Percentiles rank a stretch among this genome's conserved stretches.
Evolutionary conservation across 2,797 vertebrate species (phyloP).

Genomic region (Bryconaethiops microstoma): DNA sequence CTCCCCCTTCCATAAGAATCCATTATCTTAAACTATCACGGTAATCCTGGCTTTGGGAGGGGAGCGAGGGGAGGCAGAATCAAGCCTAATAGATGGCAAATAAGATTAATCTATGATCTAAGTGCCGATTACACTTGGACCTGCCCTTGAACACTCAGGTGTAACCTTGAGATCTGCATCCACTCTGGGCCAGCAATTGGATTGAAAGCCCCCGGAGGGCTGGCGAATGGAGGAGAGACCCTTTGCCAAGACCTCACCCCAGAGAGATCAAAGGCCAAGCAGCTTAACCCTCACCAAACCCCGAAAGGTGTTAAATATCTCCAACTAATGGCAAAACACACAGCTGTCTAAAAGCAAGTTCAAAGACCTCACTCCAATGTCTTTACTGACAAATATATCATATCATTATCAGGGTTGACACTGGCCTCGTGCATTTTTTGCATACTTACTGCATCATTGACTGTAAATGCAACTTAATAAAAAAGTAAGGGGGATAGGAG

Average conservation of each 20-base stretch:
- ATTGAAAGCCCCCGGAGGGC: slow-evolving; percentile 87
- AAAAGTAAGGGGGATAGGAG: not conserved
- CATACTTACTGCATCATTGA: not conserved
- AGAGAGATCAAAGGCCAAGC: slow-evolving; percentile 78
- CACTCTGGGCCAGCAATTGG: slow-evolving; percentile 89
- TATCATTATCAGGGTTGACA: slow-evolving; percentile 15
- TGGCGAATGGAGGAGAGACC: slow-evolving; percentile 67
- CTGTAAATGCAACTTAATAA: not conserved
- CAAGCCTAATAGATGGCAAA: slow-evolving; percentile 99
- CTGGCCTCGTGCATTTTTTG: not conserved
- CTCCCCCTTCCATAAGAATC: slow-evolving; percentile 98
- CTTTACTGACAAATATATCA: slow-evolving; percentile 23
- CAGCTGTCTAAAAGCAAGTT: slow-evolving; percentile 65
- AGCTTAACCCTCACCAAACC: slow-evolving; percentile 79
- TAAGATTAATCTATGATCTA: slow-evolving; percentile 99
- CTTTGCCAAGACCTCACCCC: slow-evolving; percentile 79
- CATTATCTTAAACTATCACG: slow-evolving; percentile 99
- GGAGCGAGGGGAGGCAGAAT: slow-evolving; percentile 94
- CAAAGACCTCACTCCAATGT: slow-evolving; percentile 53
- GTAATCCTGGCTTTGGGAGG: slow-evolving; percentile 99
- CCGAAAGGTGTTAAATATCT: slow-evolving; percentile 81
- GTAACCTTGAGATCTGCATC: slow-evolving; percentile 99
- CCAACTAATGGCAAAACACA: slow-evolving; percentile 68
- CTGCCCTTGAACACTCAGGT: slow-evolving; percentile 99
- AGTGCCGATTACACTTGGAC: slow-evolving; percentile 99